Base-by-base conservation (phyloP, 2,113 vertebrate genomes). In the Hyaena hyaena region DNA sequence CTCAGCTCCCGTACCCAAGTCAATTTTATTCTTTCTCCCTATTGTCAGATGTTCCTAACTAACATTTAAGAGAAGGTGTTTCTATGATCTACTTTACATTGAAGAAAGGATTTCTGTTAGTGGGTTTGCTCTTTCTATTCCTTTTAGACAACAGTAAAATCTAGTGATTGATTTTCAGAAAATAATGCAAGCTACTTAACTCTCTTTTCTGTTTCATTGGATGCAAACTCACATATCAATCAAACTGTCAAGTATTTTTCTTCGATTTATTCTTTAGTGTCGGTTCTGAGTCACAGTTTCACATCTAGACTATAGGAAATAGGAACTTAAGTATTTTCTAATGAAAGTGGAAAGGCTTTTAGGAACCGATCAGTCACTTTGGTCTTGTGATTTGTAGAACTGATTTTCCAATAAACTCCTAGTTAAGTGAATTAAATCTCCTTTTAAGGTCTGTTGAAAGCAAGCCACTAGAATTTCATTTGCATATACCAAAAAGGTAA, bases 131-230 rank as follows among this genome's bases (percentile, higher is more conserved):
- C 28, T 79, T 83, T 71, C 15, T 4, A 10, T 69, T 94, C 55
- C 33, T 86, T 90, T 95, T 23, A 80, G 53, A 35, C 10, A 65
- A 53, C 10, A 81, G 35, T 88, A 76, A 97, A 94, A 76, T 81
- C 86, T 71, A 84, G 65, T 88, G 48, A 73, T 11, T 26, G 55
- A 35, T 82, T 66, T 85, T 88, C 88, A 93, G 79, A 86, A 86
- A 90, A 55, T 63, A 55, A 88, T 28, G 50, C 53, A 80, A 94
- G 26, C 39, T 58, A 19, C 61, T 90, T 33, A 26, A 14, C 2
- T 92, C 19, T 86, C 26, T 95, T 48, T 90, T 17, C 2, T 68
- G 69, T 24, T 88, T 81, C 50, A 39, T 2, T 11, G 35, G 58
- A 24, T 94, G 1, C n/a, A 89, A 77, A 73, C 10, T 28, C 28